Evolutionary conservation across 2,113 vertebrate genomes (phyloP).

Genomic region (Entelurus aequoreus): DNA sequence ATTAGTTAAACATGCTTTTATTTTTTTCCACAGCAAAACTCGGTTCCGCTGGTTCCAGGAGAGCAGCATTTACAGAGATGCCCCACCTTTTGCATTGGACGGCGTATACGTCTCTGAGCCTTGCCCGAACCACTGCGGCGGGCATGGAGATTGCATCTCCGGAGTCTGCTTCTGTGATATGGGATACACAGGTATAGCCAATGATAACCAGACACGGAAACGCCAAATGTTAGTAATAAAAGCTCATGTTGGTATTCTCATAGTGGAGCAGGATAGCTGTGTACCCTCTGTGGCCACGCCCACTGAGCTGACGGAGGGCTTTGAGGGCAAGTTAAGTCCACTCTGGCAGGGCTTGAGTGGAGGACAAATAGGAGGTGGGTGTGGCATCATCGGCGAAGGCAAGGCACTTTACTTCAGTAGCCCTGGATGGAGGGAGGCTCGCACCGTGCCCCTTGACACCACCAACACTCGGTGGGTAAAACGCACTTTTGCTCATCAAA

Average conservation of each 20-base stretch:
- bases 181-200: constrained; percentile 83
- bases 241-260: background rate
- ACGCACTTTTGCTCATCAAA: background rate
- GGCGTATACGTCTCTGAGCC: constrained; percentile 96
- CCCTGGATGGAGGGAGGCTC: constrained; percentile 85
- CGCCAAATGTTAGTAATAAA: background rate
- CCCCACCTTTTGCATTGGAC: constrained; percentile 86
- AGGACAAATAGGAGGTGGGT: constrained; percentile 85
- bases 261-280: constrained; percentile 91
- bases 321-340: constrained; percentile 93
- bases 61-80: constrained; percentile 83
- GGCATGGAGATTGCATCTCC: constrained; percentile 91
- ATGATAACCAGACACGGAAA: background rate
- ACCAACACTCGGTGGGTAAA: constrained; percentile 82
- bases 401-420: constrained; percentile 93
- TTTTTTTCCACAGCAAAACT: constrained; percentile 80
- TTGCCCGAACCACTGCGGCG: constrained; percentile 90
- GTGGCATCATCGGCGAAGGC: constrained; percentile 86
- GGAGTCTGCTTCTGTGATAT: constrained; percentile 98
- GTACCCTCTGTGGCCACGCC: constrained; percentile 83
- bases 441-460: constrained; percentile 88
- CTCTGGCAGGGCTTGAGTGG: constrained; percentile 93
- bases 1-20: background rate
- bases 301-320: constrained; percentile 90
- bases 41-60: constrained; percentile 98